Conservation (phyloP, 2,797 vertebrate species). For the Cryptoprocta ferox region DNA sequence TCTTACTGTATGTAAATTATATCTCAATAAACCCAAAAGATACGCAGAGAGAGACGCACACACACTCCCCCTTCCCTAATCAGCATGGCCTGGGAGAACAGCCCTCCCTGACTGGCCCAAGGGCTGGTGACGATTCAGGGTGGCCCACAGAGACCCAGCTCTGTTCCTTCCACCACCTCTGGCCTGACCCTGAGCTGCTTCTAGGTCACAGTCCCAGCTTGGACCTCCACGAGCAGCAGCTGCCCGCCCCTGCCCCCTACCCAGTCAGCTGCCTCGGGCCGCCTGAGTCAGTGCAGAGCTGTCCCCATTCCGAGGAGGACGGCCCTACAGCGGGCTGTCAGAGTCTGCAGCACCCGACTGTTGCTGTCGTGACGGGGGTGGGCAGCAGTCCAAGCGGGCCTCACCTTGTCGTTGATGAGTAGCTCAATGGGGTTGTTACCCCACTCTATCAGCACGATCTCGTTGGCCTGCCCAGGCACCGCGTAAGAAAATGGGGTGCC, state of each 20-base stretch:
- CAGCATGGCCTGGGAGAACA: neutral
- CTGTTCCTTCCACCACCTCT: neutral
- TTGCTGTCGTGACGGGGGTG: accelerated
- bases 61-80: neutral
- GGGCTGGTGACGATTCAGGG: neutral
- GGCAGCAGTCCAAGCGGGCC: neutral
- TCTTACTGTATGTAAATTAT: neutral
- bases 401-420: slow-evolving; percentile 98
- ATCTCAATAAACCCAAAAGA: neutral
- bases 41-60: too few relatives aligned
- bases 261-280: neutral
- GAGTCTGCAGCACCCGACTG: too few relatives aligned
- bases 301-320: accelerated
- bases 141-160: neutral
- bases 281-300: neutral
- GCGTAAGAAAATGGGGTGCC: slow-evolving; percentile 98
- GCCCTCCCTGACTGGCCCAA: neutral
- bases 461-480: slow-evolving; percentile 97
- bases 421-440: slow-evolving; percentile 98
- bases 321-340: neutral
- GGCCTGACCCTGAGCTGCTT: neutral
- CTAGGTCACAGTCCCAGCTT: neutral
- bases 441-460: slow-evolving; percentile 99
- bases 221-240: neutral
- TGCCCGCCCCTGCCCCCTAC: accelerated